These are phyloP conservation scores for Gambusia holbrooki DNA, from an alignment of 2,113 vertebrate species.

Conservation along the genomic window DNA sequence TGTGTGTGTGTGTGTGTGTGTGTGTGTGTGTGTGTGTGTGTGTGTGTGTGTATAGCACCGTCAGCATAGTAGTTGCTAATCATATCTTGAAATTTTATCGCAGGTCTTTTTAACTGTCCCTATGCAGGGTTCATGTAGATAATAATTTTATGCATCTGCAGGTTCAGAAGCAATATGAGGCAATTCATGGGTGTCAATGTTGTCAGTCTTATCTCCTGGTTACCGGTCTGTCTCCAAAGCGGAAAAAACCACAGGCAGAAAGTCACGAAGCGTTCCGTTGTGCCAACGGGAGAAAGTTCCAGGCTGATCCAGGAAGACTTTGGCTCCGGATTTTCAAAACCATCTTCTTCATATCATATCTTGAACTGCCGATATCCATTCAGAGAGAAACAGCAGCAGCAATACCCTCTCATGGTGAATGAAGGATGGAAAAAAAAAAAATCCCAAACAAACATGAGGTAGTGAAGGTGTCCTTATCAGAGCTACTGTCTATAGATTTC, in stretches of 20 bases:
- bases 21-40: too few species aligned
- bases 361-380: conserved; percentile 29
- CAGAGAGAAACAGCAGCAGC: conserved; percentile 24
- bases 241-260: conserved; percentile 12
- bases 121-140: conserved; percentile 64
- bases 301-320: conserved; percentile 21
- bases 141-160: conserved; percentile 56
- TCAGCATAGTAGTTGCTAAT: conserved; percentile 50
- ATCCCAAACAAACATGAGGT: conserved; percentile 25
- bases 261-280: conserved; percentile 4
- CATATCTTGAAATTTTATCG: conserved; percentile 51
- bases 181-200: conserved; percentile 34
- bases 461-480: conserved; percentile 49
- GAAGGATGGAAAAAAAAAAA: not conserved
- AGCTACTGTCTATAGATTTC: conserved; percentile 73
- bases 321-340: conserved; percentile 11
- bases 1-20: too few species aligned
- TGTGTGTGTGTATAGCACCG: conserved; percentile 15
- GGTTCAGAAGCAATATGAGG: conserved; percentile 62
- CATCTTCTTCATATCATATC: conserved; percentile 18
- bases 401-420: conserved; percentile 59
- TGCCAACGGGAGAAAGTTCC: conserved; percentile 9
- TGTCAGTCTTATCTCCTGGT: conserved; percentile 56
- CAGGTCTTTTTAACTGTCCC: conserved; percentile 48
- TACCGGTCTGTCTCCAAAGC: not conserved